These are phyloP conservation scores for Drosophila setosimentum DNA, from an alignment of 2,888 invertebrate species.

Conservation along the genomic window DNA sequence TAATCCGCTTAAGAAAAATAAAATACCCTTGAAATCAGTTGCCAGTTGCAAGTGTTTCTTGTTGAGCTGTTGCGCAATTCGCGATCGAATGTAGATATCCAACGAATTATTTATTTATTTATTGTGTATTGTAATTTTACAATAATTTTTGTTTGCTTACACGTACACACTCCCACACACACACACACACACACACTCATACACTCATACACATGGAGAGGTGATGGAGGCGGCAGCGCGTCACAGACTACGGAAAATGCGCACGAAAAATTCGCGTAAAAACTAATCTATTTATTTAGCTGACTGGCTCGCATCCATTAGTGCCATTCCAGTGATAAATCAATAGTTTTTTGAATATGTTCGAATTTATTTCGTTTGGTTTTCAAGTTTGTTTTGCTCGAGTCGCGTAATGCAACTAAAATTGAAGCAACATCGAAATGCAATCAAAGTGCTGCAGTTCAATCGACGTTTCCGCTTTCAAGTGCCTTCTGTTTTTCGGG, in stretches of 20 bases:
- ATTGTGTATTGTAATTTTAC: conserved; percentile 56
- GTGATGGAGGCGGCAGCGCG: conserved; percentile 34
- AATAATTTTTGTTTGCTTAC: conserved; percentile 38
- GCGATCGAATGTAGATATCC: conserved; percentile 22
- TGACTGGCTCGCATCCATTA: conserved; percentile 46
- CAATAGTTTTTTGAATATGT: conserved; percentile 66
- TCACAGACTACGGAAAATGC: conserved; percentile 70
- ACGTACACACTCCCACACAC: conserved; percentile 24
- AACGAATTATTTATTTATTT: conserved; percentile 24
- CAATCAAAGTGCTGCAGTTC: conserved; percentile 64
- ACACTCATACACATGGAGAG: conserved; percentile 5
- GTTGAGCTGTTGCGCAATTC: conserved; percentile 56
- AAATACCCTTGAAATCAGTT: conserved; percentile 17
- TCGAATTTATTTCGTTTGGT: conserved; percentile 15
- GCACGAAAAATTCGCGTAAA: conserved; percentile 48
- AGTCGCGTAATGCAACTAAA: conserved; percentile 71
- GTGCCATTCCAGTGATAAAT: conserved; percentile 72
- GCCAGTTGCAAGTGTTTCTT: conserved; percentile 8
- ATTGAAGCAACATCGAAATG: conserved; percentile 65
- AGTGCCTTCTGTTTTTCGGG: conserved; percentile 49
- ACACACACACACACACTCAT: conserved; percentile 14
- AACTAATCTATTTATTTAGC: conserved; percentile 78
- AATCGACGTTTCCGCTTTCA: conserved; percentile 54
- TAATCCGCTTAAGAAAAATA: conserved; percentile 46
- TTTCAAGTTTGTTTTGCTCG: conserved; percentile 18